These are phyloP conservation scores for Sebastes diploproa DNA, from an alignment of 2,797 vertebrate genomes.

Conservation along the genomic window DNA sequence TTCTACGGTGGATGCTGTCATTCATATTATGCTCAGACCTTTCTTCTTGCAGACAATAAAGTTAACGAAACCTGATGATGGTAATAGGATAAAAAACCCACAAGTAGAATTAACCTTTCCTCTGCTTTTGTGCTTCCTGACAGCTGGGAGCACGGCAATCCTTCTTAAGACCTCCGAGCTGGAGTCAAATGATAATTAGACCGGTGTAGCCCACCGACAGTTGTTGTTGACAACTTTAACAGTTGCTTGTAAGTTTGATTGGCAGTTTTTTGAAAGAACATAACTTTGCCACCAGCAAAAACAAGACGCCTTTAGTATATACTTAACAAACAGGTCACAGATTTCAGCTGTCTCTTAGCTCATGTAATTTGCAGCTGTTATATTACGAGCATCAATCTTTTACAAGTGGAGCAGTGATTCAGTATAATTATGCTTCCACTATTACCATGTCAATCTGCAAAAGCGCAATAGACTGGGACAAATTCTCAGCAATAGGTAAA, in stretches of 20 bases:
- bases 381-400: constrained; percentile 13
- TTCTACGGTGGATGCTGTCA: neutral
- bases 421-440: constrained; percentile 3
- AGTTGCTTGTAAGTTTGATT: neutral
- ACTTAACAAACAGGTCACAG: neutral
- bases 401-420: constrained; percentile 2
- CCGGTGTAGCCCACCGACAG: neutral
- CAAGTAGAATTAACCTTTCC: constrained; percentile 5
- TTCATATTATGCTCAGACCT: neutral
- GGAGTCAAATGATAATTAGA: neutral
- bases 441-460: constrained; percentile 20
- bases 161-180: neutral
- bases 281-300: neutral
- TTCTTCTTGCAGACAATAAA: neutral
- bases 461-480: neutral
- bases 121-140: constrained; percentile 2
- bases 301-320: neutral
- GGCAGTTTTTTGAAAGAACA: neutral
- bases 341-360: neutral
- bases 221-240: neutral
- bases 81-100: constrained; percentile 3
- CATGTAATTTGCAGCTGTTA: constrained; percentile 5
- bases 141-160: neutral
- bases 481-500: neutral
- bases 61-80: neutral